Evolutionary conservation across 2,888 invertebrate genomes (phyloP).

Genomic region (Caenorhabditis japonica): DNA sequence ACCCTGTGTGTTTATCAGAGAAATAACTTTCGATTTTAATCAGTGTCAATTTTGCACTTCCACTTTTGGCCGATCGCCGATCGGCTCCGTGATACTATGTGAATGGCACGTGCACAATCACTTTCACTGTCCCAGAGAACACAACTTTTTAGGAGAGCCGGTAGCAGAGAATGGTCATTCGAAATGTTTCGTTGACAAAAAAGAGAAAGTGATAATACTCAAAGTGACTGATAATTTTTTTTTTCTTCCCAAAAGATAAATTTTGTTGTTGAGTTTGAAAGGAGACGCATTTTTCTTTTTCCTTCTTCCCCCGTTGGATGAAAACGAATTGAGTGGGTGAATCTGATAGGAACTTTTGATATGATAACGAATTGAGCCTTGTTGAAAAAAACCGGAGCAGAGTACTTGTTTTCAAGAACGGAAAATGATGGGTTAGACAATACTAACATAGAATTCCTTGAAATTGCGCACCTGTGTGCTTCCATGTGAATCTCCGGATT

Average conservation of each 20-base stretch:
- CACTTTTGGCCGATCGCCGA: conserved; percentile 23
- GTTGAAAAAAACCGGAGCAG: too few relatives aligned
- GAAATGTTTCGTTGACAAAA: conserved; percentile 45
- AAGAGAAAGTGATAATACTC: conserved; percentile 36
- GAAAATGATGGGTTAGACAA: neutral
- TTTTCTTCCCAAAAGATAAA: conserved; percentile 17
- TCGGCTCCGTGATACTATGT: conserved; percentile 46
- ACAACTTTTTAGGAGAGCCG: conserved; percentile 5
- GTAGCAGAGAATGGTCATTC: conserved; percentile 44
- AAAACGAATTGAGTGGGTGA: conserved; percentile 51
- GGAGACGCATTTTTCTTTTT: too few relatives aligned
- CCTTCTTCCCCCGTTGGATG: conserved; percentile 35
- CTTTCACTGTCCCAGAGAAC: conserved; percentile 19
- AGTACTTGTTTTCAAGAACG: too few relatives aligned
- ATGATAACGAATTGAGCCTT: too few relatives aligned
- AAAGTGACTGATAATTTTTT: conserved; percentile 14
- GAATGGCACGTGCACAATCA: conserved; percentile 44
- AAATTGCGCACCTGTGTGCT: conserved; percentile 54
- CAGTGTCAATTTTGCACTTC: conserved; percentile 18
- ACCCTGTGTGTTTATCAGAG: neutral
- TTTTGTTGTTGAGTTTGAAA: conserved; percentile 36
- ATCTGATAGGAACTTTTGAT: conserved; percentile 14
- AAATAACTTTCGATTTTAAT: conserved; percentile 41
- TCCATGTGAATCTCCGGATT: conserved; percentile 40
- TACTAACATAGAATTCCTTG: conserved; percentile 50